A percentile compares a stretch with the other conserved stretches of the same genome.
phyloP scores from a whole-genome alignment of 1,140 invertebrate genomes.

The Babylonia areolata region DNA sequence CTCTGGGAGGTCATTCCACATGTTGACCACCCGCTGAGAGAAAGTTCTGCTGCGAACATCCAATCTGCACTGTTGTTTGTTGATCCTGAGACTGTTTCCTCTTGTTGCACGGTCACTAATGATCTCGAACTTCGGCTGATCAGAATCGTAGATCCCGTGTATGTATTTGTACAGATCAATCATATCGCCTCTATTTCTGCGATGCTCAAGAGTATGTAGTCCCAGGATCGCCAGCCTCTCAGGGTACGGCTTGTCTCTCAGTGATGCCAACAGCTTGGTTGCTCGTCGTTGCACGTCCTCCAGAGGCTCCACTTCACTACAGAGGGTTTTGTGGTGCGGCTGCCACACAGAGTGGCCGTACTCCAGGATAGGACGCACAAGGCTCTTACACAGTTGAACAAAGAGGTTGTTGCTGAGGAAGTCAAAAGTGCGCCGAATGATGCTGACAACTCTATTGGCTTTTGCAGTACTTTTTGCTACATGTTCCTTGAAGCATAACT shows the following conservation, averaged over 20 bases:
- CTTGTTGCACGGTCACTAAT: too few relatives aligned
- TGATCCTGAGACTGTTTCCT: too few relatives aligned
- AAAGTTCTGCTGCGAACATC: too few relatives aligned
- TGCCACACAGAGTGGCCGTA: too few relatives aligned
- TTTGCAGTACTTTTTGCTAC: too few relatives aligned
- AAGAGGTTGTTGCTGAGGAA: too few relatives aligned
- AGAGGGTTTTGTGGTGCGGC: constrained; percentile 12
- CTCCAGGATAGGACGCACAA: constrained; percentile 1
- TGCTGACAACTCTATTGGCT: too few relatives aligned
- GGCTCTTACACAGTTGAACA: neutral
- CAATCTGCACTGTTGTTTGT: too few relatives aligned
- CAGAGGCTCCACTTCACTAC: constrained; percentile 10
- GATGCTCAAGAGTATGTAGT: neutral
- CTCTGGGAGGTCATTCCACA: too few relatives aligned
- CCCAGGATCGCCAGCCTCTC: neutral
- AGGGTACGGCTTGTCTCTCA: constrained; percentile 1
- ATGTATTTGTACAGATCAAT: neutral
- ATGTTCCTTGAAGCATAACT: too few relatives aligned
- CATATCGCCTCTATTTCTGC: neutral
- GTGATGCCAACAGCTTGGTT: constrained; percentile 1
- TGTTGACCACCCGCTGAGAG: too few relatives aligned
- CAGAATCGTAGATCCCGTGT: neutral
- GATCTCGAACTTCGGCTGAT: neutral
- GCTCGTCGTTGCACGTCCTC: neutral
- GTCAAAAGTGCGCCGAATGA: too few relatives aligned